Conservation (phyloP, 2,113 vertebrate species). For the Ascaphus truei region DNA sequence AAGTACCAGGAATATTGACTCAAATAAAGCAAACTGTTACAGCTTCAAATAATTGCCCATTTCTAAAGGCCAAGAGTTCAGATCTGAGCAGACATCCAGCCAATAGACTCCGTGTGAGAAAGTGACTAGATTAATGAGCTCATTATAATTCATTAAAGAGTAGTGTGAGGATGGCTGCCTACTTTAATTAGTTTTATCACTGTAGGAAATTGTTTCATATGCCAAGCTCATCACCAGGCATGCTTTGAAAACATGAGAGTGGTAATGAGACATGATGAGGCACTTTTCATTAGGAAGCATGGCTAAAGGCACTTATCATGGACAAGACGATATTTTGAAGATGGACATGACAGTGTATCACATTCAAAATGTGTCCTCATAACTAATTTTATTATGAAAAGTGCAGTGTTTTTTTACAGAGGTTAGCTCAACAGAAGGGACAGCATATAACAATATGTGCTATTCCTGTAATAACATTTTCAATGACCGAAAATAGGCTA, state of each 20-base stretch:
- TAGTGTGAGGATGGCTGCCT: constrained; percentile 63
- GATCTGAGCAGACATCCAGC: constrained; percentile 37
- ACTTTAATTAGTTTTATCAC: constrained; percentile 74
- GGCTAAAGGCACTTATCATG: constrained; percentile 47
- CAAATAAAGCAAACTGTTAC: constrained; percentile 6
- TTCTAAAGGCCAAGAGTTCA: constrained; percentile 35
- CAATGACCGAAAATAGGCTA: not conserved
- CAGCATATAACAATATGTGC: not conserved
- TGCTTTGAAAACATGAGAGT: constrained; percentile 58
- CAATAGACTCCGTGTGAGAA: constrained; percentile 41
- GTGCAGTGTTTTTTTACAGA: constrained; percentile 29
- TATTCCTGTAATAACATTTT: constrained; percentile 41
- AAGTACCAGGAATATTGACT: not conserved
- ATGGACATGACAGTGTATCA: constrained; percentile 33
- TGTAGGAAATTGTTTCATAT: constrained; percentile 69
- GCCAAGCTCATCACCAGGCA: constrained; percentile 60
- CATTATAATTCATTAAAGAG: constrained; percentile 70
- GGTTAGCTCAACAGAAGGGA: constrained; percentile 23
- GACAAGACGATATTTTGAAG: constrained; percentile 47
- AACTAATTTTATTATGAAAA: constrained; percentile 44
- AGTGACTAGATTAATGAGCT: constrained; percentile 62
- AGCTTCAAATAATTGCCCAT: constrained; percentile 11
- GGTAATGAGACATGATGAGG: constrained; percentile 53
- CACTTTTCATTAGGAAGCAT: constrained; percentile 55
- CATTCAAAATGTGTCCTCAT: constrained; percentile 40